Base-by-base conservation (phyloP, 2,888 invertebrate genomes). In the Drosophila putrida region DNA sequence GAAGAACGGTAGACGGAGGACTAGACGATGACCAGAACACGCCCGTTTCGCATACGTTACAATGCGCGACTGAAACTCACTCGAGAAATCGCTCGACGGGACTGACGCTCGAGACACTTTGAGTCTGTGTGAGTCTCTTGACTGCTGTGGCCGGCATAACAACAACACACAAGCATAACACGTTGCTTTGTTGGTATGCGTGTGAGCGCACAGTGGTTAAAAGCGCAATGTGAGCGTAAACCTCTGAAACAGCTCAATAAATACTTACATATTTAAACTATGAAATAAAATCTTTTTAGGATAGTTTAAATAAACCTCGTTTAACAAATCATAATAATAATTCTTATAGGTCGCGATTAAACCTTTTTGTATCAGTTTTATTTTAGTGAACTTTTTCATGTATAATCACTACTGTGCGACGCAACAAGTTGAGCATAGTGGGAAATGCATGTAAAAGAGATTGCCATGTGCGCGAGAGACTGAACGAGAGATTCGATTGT, bases 61-160 rank as follows among this genome's bases (percentile, higher is more conserved):
- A 79, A 64, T 67, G 57, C 69, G 78, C 82, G 81, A 79, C 78
- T 79, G 41, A 50, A 73, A 78, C 55, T 57, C 50, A 81, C 78
- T 71, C 63, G 63, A 74, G 77, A 80, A 68, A 80, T 68, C 80
- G 68, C 41, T 41, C 59, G 81, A 58, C 53, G 75, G 57, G 58
- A 49, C 62, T 53, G 64, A 80, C 57, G 62, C 63, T 76, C 61
- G 61, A 55, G 51, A 38, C 38, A 39, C 10, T 39, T 39, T 27
- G 43, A 8, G 33, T 43, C 33, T 55, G 54, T 55, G 43, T 53
- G 51, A 60, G 75, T 43, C 50, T 51, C 68, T 54, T 49, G 53
- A 35, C 71, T 44, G 58, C 36, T 57, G 35, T 57, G 57, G 59
- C 68, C 78, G 54, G 58, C 79, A 54, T 15, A 66, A 50, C 49